Evolutionary conservation across 2,888 invertebrate species (phyloP).

Genomic region (Cecidostiba fungosa): DNA sequence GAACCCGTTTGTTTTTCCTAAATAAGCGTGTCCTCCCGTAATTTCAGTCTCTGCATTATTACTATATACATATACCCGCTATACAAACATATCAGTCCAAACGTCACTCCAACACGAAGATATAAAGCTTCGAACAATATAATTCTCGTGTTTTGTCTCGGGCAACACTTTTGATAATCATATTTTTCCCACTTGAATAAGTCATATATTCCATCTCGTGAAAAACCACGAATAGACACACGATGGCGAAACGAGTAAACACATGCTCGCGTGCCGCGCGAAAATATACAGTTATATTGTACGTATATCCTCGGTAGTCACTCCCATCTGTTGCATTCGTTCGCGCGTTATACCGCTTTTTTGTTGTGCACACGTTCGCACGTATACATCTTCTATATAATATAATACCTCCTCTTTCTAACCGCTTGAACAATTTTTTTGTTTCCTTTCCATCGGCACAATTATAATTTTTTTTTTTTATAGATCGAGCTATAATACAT

Average conservation of each 20-base stretch:
- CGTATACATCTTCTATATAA: constrained; percentile 27
- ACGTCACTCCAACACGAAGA: neutral
- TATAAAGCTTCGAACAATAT: neutral
- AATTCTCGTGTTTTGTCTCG: neutral
- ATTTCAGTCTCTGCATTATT: neutral
- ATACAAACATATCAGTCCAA: neutral
- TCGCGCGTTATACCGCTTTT: constrained; percentile 34
- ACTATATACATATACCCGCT: neutral
- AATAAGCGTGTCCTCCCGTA: neutral
- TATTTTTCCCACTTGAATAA: neutral
- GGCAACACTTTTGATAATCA: neutral
- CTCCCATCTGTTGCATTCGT: constrained; percentile 63
- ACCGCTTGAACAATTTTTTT: neutral
- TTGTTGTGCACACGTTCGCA: constrained; percentile 37
- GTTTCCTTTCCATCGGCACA: neutral
- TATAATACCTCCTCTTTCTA: constrained; percentile 32
- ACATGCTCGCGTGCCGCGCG: neutral
- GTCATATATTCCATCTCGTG: neutral
- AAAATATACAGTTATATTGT: neutral
- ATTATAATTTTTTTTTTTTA: neutral
- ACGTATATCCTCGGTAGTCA: neutral
- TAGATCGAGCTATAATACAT: too few species aligned
- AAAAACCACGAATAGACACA: neutral
- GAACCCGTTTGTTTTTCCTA: neutral
- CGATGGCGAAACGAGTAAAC: constrained; percentile 24